phyloP scores from a whole-genome alignment of 2,797 vertebrate genomes.

The Streptopelia turtur region DNA sequence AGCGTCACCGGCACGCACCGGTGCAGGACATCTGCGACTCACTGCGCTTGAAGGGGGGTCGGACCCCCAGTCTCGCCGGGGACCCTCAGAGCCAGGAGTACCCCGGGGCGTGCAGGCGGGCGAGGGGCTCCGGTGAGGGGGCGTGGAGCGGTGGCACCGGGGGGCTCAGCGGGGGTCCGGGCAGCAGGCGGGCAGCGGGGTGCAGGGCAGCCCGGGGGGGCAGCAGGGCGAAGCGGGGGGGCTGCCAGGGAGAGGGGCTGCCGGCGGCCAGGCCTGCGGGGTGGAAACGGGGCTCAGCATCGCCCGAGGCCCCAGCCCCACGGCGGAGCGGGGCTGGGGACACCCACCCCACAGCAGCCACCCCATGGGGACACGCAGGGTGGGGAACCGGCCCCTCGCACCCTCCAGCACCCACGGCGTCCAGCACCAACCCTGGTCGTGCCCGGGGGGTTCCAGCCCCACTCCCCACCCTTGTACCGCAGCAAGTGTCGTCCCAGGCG shows the following conservation, averaged over 20 bases:
- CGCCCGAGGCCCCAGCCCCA: background rate
- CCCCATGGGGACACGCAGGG: background rate
- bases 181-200: background rate
- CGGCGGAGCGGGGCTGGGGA: background rate
- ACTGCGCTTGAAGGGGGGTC: accelerated
- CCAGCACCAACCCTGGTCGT: background rate
- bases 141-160: accelerated
- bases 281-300: background rate
- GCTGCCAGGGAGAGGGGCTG: background rate
- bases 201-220: background rate
- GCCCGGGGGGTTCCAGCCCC: background rate
- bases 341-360: background rate
- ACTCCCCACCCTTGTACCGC: background rate
- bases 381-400: accelerated
- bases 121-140: background rate
- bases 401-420: background rate
- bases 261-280: background rate
- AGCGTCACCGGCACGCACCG: accelerated
- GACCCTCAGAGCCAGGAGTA: background rate
- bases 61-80: accelerated
- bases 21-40: accelerated
- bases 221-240: background rate
- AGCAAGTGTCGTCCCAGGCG: background rate
- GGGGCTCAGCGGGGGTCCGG: background rate
- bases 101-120: accelerated